Conservation (phyloP, 1,140 invertebrate species). For the Apis cerana region DNA sequence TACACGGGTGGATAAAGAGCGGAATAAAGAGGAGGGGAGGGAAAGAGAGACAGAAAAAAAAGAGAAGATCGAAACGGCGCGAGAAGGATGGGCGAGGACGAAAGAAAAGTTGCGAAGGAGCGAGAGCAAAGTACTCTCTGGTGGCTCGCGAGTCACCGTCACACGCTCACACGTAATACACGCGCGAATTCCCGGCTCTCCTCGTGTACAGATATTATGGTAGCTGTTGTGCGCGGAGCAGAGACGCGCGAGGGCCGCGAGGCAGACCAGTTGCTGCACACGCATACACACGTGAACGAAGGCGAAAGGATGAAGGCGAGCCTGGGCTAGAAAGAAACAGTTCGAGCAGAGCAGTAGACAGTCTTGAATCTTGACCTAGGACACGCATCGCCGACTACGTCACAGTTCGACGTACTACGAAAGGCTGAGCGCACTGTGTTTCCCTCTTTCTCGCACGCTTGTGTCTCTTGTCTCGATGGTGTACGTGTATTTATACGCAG, state of each 20-base stretch:
- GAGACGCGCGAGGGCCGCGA: neutral
- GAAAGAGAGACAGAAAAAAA: neutral
- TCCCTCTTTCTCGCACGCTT: constrained; percentile 18
- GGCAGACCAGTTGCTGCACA: constrained; percentile 26
- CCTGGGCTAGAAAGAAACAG: constrained; percentile 61
- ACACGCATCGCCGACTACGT: constrained; percentile 76
- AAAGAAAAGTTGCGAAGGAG: constrained; percentile 25
- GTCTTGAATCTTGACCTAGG: constrained; percentile 79
- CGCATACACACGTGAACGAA: constrained; percentile 40
- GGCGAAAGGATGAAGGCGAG: constrained; percentile 62
- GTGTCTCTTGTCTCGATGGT: neutral
- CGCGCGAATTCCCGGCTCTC: neutral
- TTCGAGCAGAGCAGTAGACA: constrained; percentile 62
- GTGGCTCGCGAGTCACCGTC: constrained; percentile 13
- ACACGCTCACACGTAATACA: no score
- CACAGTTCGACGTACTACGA: constrained; percentile 73
- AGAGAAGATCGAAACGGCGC: neutral
- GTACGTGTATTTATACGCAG: neutral
- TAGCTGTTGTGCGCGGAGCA: neutral
- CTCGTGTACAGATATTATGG: neutral
- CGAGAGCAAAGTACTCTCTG: constrained; percentile 26
- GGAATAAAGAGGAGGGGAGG: neutral
- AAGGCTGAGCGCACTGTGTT: constrained; percentile 22
- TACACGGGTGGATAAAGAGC: constrained; percentile 11
- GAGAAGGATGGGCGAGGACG: neutral